A percentile compares a stretch with the other conserved stretches of the same genome.
Conservation (phyloP, 2,797 vertebrate species). For the Erpetoichthys calabaricus region DNA sequence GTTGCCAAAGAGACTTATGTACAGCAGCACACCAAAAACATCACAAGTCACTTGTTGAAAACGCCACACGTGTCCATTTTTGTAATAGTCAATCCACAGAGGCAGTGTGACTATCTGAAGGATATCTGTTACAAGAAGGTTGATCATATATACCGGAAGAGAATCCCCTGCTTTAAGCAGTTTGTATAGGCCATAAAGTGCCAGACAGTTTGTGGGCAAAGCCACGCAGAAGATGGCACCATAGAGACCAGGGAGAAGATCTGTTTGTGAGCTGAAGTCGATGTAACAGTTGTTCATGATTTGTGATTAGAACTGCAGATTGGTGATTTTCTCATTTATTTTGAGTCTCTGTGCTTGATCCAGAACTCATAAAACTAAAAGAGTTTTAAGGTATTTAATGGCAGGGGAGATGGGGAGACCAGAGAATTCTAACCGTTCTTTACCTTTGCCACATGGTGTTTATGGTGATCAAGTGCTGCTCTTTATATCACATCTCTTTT, state of each 20-base stretch:
- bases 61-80: not conserved
- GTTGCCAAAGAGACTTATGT: not conserved
- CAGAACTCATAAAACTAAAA: too few species aligned
- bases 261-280: not conserved
- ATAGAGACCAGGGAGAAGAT: not conserved
- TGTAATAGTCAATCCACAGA: conserved; percentile 3
- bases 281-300: too few species aligned
- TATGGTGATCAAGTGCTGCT: too few species aligned
- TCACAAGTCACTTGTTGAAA: not conserved
- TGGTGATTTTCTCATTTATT: too few species aligned
- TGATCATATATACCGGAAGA: not conserved
- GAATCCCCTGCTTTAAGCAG: not conserved
- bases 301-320: too few species aligned
- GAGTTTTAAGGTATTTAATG: too few species aligned
- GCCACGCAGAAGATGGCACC: not conserved
- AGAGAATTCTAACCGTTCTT: too few species aligned
- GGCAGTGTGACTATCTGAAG: not conserved
- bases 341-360: too few species aligned
- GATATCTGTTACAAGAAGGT: not conserved
- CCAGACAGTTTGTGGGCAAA: conserved; percentile 3
- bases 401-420: too few species aligned
- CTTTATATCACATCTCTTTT: too few species aligned
- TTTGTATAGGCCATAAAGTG: not conserved
- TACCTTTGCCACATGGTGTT: too few species aligned
- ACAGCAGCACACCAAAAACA: not conserved